A percentile compares a stretch with the other conserved stretches of the same genome.
Conservation (phyloP, 53 echinoderm and acorn worm species). For the Holothuria leucospilota region DNA sequence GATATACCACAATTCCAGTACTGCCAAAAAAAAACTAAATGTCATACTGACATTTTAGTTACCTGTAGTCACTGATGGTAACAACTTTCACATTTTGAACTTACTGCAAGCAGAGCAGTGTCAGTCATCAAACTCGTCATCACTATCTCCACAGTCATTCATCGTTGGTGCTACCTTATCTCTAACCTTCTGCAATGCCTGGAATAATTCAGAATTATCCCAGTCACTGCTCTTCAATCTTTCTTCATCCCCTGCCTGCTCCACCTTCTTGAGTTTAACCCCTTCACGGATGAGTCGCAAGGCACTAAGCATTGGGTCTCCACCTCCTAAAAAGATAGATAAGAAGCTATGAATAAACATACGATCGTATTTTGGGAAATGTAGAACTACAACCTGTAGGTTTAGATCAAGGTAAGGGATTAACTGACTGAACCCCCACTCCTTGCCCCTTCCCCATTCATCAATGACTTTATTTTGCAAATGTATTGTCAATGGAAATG, state of each 20-base stretch:
- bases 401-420: no score
- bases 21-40: no score
- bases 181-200: constrained; percentile 63
- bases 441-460: no score
- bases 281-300: constrained; percentile 79
- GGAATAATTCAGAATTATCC: constrained; percentile 74
- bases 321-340: not conserved
- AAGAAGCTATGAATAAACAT: not conserved
- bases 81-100: no score
- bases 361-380: not conserved
- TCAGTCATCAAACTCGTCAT: constrained; percentile 38
- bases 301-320: constrained; percentile 77
- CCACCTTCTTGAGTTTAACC: constrained; percentile 69
- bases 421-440: no score
- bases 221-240: constrained; percentile 50
- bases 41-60: no score
- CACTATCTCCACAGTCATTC: constrained; percentile 18
- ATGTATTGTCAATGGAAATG: no score
- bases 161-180: constrained; percentile 58
- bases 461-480: no score
- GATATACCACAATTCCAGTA: no score
- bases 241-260: not conserved
- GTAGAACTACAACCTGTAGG: not conserved
- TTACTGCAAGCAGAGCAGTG: not conserved
- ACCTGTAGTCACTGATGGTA: no score